Percentiles rank a stretch among this genome's conserved stretches.
Evolutionary conservation across 2,113 vertebrate genomes (phyloP).

Genomic region (Pollachius pollachius): DNA sequence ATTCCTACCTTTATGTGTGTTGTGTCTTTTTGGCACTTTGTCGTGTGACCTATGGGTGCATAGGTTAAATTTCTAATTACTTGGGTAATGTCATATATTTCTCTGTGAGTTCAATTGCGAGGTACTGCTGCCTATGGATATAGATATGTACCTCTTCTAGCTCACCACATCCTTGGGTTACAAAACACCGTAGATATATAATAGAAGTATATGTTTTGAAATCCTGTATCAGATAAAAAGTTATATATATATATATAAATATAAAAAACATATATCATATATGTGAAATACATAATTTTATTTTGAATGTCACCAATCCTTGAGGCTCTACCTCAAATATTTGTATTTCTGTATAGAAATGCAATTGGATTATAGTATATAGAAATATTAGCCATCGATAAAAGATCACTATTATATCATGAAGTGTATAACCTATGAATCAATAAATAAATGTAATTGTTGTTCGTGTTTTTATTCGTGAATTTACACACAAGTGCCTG

Average conservation of each 20-base stretch:
- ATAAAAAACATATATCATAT: slow-evolving; percentile 75
- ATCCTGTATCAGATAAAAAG: slow-evolving; percentile 73
- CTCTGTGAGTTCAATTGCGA: slow-evolving; percentile 83
- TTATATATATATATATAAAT: slow-evolving; percentile 69
- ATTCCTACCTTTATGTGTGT: slow-evolving; percentile 77
- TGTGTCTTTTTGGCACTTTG: slow-evolving; percentile 93
- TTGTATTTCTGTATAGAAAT: slow-evolving; percentile 99
- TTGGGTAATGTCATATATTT: slow-evolving; percentile 93
- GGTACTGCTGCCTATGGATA: slow-evolving; percentile 93
- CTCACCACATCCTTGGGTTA: slow-evolving; percentile 80
- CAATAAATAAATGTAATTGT: slow-evolving; percentile 95
- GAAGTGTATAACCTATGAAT: slow-evolving; percentile 88
- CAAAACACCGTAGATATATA: slow-evolving; percentile 69
- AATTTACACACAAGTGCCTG: background rate
- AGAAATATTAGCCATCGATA: slow-evolving; percentile 87
- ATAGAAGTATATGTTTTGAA: slow-evolving; percentile 77
- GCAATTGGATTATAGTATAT: slow-evolving; percentile 95
- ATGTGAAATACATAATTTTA: slow-evolving; percentile 86
- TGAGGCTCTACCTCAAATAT: slow-evolving; percentile 99
- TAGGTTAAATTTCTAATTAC: slow-evolving; percentile 94
- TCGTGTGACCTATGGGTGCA: slow-evolving; percentile 84
- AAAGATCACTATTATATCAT: slow-evolving; percentile 90
- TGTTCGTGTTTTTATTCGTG: slow-evolving; percentile 73
- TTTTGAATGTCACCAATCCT: slow-evolving; percentile 88
- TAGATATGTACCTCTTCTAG: slow-evolving; percentile 91